Evolutionary conservation across 2,113 vertebrate genomes (phyloP).

Genomic region (Mastomys natalensis): DNA sequence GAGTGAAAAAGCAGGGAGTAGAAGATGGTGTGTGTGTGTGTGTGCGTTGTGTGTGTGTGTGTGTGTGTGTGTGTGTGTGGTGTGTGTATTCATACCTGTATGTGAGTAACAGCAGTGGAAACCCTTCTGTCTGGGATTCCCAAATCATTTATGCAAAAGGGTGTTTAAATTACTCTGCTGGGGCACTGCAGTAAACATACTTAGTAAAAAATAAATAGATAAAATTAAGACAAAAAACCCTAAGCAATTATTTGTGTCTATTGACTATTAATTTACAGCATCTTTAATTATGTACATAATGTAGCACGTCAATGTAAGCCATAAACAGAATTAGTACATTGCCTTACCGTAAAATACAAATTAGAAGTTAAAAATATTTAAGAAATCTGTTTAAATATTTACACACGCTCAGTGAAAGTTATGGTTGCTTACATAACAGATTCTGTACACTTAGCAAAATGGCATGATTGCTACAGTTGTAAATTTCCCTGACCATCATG

Average conservation of each 20-base stretch:
- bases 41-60: neutral
- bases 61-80: neutral
- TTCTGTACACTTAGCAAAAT: slow-evolving; percentile 92
- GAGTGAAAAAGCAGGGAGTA: neutral
- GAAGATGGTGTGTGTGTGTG: neutral
- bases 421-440: slow-evolving; percentile 87
- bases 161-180: slow-evolving; percentile 90
- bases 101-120: slow-evolving; percentile 56
- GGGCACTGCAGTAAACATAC: slow-evolving; percentile 87
- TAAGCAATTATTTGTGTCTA: slow-evolving; percentile 87
- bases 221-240: slow-evolving; percentile 84
- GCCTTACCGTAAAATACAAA: slow-evolving; percentile 94
- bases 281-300: slow-evolving; percentile 94
- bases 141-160: slow-evolving; percentile 88
- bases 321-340: slow-evolving; percentile 90
- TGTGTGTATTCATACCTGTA: neutral
- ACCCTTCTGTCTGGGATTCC: slow-evolving; percentile 82
- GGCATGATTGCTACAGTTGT: slow-evolving; percentile 85
- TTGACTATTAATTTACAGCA: slow-evolving; percentile 89
- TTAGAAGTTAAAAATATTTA: slow-evolving; percentile 94
- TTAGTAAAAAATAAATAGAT: slow-evolving; percentile 81
- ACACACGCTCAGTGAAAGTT: slow-evolving; percentile 89
- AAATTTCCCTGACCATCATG: slow-evolving; percentile 85
- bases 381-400: slow-evolving; percentile 93
- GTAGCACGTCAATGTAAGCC: slow-evolving; percentile 89